Evolutionary conservation across 1,140 invertebrate genomes (phyloP), one percentile per base, ranked within the genome.

Genomic region (Neodiprion pinetum): DNA sequence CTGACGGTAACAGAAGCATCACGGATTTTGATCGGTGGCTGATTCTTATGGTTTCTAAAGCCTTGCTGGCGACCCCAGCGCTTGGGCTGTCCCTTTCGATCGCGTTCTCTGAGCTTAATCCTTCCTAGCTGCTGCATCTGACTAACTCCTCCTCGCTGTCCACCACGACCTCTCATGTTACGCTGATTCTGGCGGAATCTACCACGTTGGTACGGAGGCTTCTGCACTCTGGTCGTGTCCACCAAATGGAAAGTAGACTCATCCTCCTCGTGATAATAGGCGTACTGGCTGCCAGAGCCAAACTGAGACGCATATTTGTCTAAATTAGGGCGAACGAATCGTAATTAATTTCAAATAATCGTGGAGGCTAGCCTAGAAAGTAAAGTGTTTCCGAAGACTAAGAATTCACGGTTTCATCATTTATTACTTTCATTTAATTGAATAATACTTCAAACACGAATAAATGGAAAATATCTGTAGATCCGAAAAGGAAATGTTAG

Each of bases 221-320:
- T 96, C 81, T 97, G 96, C 5, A 96, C 93, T 50, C 96, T 92
- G 2, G 97, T 95, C 0, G 97, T 98, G 84, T 99, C 97, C 78
- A 99, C 98, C 86, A 99, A 88, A 84, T 99, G 97, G 91, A 99
- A 99, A n/a, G 96, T 96, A 75, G 95, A 97, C 87, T 99, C 98
- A 88, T 99, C 98, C 85, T 99, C 98, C 82, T 99, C 97, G 84
- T 99, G 98, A 85, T 96, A 98, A 83, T 99, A 99, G 1, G 98
- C 95, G 90, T 99, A 99, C 81, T 98, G 97, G 83, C 93, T 97
- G 48, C 96, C 96, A 76, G 95, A 94, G 48, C 97, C 97, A 91
- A 98, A 99, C 79, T 97, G 96, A 48, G 97, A 98, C 71, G 94
- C 93, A 88, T 99, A 99, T 87, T 99, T 99, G 84, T 96, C 96